phyloP scores from a whole-genome alignment of 2,888 invertebrate genomes.

The Ryuthela nishihirai region DNA sequence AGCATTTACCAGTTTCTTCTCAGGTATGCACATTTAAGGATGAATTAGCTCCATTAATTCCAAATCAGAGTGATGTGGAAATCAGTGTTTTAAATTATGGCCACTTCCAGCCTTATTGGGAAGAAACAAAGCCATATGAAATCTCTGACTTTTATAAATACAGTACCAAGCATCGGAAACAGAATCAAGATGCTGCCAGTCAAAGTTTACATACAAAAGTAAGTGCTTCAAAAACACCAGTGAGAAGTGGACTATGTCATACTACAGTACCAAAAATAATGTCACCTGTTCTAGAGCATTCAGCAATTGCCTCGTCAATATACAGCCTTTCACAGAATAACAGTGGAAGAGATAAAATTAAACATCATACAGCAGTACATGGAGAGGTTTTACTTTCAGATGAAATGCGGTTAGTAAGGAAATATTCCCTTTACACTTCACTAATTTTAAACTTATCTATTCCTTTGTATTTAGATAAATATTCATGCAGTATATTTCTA shows the following conservation, averaged over 20 bases:
- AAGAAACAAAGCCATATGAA: slow-evolving; percentile 94
- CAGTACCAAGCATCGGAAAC: slow-evolving; percentile 83
- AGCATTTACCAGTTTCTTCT: too few relatives aligned
- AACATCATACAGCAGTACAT: background rate
- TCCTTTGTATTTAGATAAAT: too few relatives aligned
- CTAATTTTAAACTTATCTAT: too few relatives aligned
- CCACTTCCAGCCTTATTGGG: slow-evolving; percentile 78
- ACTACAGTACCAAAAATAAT: slow-evolving; percentile 6
- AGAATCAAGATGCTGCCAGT: slow-evolving; percentile 20
- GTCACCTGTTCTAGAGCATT: slow-evolving; percentile 26
- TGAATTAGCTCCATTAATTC: too few relatives aligned
- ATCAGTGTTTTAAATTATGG: slow-evolving; percentile 68
- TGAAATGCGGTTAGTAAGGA: slow-evolving; percentile 4
- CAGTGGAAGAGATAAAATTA: background rate
- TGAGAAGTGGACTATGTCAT: slow-evolving; percentile 1
- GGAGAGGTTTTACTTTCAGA: slow-evolving; percentile 8
- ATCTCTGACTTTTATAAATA: slow-evolving; percentile 98
- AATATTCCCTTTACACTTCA: too few relatives aligned
- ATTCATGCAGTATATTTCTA: too few relatives aligned
- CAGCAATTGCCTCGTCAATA: slow-evolving; percentile 20
- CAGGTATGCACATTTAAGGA: too few relatives aligned
- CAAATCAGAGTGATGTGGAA: too few relatives aligned
- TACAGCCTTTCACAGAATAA: too few relatives aligned
- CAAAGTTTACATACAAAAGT: slow-evolving; percentile 25
- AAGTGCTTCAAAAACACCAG: slow-evolving; percentile 24